A percentile compares a stretch with the other conserved stretches of the same genome.
These are phyloP conservation scores for Garra rufa DNA, from an alignment of 2,113 vertebrate genomes.

Conservation along the genomic window DNA sequence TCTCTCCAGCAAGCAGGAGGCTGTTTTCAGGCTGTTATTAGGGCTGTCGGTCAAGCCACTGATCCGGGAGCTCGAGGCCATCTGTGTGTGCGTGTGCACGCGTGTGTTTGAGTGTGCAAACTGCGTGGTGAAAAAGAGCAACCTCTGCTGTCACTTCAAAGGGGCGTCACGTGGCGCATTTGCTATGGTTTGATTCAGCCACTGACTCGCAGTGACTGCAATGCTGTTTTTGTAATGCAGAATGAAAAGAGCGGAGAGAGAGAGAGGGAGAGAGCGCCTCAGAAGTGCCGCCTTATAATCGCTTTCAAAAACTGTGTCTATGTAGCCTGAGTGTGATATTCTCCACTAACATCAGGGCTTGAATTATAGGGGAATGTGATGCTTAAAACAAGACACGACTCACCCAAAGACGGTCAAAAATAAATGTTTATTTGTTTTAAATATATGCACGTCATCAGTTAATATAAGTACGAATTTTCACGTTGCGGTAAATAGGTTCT, in stretches of 20 bases:
- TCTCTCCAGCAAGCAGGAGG: constrained; percentile 40
- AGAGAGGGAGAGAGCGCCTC: neutral
- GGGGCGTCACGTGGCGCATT: constrained; percentile 38
- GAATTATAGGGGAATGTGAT: neutral
- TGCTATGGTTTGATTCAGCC: constrained; percentile 11
- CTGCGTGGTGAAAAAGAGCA: constrained; percentile 48
- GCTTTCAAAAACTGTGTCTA: constrained; percentile 19
- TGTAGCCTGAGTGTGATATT: neutral
- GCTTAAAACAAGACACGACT: neutral
- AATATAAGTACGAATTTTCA: neutral
- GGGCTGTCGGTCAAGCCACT: constrained; percentile 53
- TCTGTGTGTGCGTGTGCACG: constrained; percentile 45
- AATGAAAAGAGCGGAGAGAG: neutral
- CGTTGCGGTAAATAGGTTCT: neutral
- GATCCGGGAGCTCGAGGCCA: constrained; percentile 48
- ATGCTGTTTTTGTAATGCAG: constrained; percentile 23
- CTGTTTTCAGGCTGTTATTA: constrained; percentile 58
- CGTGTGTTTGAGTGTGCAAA: constrained; percentile 20
- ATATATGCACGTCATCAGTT: neutral
- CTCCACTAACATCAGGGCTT: neutral
- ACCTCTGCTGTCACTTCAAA: constrained; percentile 58
- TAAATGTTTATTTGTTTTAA: neutral
- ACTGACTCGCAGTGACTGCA: constrained; percentile 20
- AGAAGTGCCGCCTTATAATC: neutral
- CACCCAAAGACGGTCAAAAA: neutral